Conservation (phyloP, 2,113 vertebrate species). For the Nibea coibor region DNA sequence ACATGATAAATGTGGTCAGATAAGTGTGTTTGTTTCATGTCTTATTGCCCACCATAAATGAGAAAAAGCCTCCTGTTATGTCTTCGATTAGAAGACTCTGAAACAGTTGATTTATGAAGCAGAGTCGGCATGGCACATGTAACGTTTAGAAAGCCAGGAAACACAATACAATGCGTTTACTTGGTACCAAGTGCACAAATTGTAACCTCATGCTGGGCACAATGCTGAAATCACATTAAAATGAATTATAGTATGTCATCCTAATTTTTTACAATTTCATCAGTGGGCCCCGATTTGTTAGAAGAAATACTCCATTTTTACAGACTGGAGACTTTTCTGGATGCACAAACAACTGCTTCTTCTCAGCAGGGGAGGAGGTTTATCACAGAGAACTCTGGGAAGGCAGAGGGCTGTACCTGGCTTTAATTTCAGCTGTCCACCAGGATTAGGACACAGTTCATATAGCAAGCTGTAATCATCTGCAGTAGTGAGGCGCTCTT, state of each 20-base stretch:
- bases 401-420: slow-evolving; percentile 74
- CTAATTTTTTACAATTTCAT: not conserved
- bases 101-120: not conserved
- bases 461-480: slow-evolving; percentile 76
- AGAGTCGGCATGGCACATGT: not conserved
- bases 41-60: not conserved
- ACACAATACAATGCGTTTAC: not conserved
- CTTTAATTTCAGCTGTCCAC: slow-evolving; percentile 80
- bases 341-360: slow-evolving; percentile 51
- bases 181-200: not conserved
- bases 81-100: not conserved
- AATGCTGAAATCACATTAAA: slow-evolving; percentile 7
- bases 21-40: not conserved
- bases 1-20: not conserved
- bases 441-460: slow-evolving; percentile 78
- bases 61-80: not conserved
- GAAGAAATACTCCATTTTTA: slow-evolving; percentile 19
- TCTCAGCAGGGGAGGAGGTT: slow-evolving; percentile 66
- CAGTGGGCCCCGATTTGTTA: not conserved
- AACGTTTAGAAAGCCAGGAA: not conserved
- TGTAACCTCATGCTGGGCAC: not conserved
- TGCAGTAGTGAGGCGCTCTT: slow-evolving; percentile 59
- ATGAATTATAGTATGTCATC: not conserved
- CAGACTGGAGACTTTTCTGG: slow-evolving; percentile 9
- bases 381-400: slow-evolving; percentile 70